phyloP scores from a whole-genome alignment of 2,113 vertebrate genomes.

The Sinocyclocheilus grahami region DNA sequence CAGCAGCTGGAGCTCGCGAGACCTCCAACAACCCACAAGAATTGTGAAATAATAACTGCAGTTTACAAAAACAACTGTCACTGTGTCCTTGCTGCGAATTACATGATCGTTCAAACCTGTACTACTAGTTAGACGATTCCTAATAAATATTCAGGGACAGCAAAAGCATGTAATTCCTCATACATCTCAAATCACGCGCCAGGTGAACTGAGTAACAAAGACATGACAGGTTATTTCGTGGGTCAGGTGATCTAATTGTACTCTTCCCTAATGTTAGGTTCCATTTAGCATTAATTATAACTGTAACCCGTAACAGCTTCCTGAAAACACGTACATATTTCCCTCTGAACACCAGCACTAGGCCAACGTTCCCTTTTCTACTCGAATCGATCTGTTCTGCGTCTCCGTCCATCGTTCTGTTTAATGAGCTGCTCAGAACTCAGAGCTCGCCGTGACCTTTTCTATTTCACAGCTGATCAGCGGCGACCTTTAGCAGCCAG shows the following conservation, averaged over 20 bases:
- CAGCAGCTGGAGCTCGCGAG: background rate
- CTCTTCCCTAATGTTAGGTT: background rate
- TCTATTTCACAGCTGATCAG: constrained; percentile 77
- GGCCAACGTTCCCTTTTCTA: background rate
- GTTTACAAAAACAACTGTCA: constrained; percentile 1
- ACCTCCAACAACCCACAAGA: background rate
- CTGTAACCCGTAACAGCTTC: background rate
- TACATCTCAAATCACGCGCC: background rate
- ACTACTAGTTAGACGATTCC: background rate
- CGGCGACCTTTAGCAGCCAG: constrained; percentile 78
- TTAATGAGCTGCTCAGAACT: constrained; percentile 2
- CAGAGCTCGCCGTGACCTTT: constrained; percentile 78
- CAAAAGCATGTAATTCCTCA: background rate
- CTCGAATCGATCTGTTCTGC: background rate
- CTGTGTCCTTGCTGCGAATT: background rate
- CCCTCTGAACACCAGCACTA: background rate
- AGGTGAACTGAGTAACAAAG: background rate
- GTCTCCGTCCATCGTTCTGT: background rate
- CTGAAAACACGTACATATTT: constrained; percentile 5
- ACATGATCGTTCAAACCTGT: background rate
- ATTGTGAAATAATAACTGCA: background rate
- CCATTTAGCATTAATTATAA: background rate
- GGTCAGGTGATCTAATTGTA: background rate
- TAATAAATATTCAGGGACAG: background rate
- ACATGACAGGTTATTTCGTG: background rate